These are phyloP conservation scores for Chanos chanos DNA, from an alignment of 2,797 vertebrate species.

Conservation along the genomic window DNA sequence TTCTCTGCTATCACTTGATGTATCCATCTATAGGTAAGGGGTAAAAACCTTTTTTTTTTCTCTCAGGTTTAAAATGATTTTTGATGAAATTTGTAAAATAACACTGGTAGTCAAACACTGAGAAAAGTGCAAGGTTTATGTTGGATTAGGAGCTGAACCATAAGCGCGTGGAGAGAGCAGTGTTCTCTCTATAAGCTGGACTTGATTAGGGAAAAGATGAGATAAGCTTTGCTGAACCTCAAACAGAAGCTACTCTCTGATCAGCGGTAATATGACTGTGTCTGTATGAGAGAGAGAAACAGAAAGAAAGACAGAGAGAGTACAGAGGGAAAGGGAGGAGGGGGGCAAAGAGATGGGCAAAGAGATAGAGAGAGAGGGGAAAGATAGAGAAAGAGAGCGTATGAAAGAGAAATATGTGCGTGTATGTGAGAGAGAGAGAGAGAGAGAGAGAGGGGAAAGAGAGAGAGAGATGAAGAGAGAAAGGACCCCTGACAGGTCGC, in stretches of 20 bases:
- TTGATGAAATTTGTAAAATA: too few relatives aligned
- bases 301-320: neutral
- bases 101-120: too few relatives aligned
- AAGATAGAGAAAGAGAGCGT: neutral
- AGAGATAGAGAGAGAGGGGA: neutral
- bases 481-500: conserved; percentile 22
- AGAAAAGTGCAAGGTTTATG: too few relatives aligned
- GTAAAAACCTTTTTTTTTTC: too few relatives aligned
- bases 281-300: conserved; percentile 44
- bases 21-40: too few relatives aligned
- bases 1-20: too few relatives aligned
- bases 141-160: too few relatives aligned
- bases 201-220: conserved; percentile 51
- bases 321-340: neutral
- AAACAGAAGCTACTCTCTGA: conserved; percentile 58
- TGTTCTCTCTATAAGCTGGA: conserved; percentile 44
- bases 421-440: neutral
- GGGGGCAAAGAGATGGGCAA: conserved; percentile 18
- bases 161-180: too few relatives aligned
- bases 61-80: too few relatives aligned
- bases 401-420: neutral
- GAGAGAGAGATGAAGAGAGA: conserved; percentile 34
- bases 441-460: neutral
- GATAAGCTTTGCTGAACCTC: conserved; percentile 44
- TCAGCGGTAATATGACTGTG: neutral